These are phyloP conservation scores for Salticus scenicus DNA, from an alignment of 2,888 invertebrate species.

Conservation along the genomic window DNA sequence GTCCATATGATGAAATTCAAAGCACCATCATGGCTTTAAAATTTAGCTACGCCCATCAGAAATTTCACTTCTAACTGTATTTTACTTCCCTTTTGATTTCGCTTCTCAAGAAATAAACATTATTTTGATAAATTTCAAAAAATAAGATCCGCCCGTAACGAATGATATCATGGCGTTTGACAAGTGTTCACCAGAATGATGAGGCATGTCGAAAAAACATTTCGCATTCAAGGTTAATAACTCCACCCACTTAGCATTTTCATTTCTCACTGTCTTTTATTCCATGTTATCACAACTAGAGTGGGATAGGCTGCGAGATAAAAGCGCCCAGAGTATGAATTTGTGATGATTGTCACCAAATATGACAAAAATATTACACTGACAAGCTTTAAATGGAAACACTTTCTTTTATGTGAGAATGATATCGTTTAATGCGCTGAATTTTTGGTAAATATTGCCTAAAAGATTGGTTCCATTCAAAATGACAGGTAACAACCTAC, in stretches of 20 bases:
- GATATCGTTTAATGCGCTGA: background rate
- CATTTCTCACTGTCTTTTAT: background rate
- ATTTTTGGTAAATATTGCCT: background rate
- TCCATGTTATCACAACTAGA: background rate
- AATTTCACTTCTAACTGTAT: no score
- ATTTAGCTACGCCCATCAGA: no score
- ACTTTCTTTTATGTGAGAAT: background rate
- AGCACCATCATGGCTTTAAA: no score
- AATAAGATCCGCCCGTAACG: no score
- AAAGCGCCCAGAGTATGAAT: background rate
- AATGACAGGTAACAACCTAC: background rate
- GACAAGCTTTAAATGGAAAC: background rate
- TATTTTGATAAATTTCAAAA: no score
- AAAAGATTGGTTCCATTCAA: background rate
- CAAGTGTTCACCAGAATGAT: background rate
- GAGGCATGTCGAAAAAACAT: background rate
- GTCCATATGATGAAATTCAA: no score
- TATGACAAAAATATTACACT: background rate
- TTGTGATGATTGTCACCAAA: background rate
- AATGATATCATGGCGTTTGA: background rate
- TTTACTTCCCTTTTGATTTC: no score
- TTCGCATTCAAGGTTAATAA: constrained; percentile 15
- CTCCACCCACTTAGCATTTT: background rate
- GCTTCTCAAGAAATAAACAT: no score
- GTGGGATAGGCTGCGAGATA: background rate